These are phyloP conservation scores for Haliclystus octoradiatus DNA, from an alignment of 30 jellyfish, hydroid and myxozoan genomes.

Conservation along the genomic window DNA sequence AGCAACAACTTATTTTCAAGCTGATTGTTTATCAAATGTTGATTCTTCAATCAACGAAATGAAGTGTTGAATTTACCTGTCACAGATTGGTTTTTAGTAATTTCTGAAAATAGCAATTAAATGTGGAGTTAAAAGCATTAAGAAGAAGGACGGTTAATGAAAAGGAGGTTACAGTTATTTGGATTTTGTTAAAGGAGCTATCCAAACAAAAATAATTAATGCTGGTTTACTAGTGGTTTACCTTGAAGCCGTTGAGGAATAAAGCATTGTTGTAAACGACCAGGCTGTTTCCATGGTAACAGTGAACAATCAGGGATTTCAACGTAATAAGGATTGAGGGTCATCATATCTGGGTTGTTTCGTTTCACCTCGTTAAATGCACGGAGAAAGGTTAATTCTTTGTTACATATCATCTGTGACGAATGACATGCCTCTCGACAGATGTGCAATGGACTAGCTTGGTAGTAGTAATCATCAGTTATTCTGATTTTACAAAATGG, in stretches of 20 bases:
- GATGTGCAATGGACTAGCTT: not conserved
- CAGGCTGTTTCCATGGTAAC: not conserved
- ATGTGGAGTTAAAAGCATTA: too few relatives aligned
- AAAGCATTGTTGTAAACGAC: not conserved
- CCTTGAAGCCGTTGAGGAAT: not conserved
- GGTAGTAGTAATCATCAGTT: not conserved
- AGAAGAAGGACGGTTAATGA: too few relatives aligned
- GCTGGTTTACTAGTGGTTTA: not conserved
- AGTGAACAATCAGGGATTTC: not conserved
- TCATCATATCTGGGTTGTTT: not conserved
- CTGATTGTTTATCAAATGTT: too few relatives aligned
- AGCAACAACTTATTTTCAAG: too few relatives aligned
- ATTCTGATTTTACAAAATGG: not conserved
- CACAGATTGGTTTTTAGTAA: too few relatives aligned
- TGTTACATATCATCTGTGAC: not conserved
- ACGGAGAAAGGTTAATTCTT: not conserved
- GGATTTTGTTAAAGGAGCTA: too few relatives aligned
- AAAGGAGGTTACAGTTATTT: too few relatives aligned
- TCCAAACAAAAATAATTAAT: not conserved
- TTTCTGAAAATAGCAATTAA: too few relatives aligned
- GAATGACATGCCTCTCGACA: not conserved
- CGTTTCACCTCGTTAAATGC: not conserved
- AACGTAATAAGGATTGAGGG: not conserved
- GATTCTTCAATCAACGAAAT: too few relatives aligned
- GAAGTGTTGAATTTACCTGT: too few relatives aligned